Conservation (phyloP, 2,113 vertebrate species). For the Leucopternis melanops region DNA sequence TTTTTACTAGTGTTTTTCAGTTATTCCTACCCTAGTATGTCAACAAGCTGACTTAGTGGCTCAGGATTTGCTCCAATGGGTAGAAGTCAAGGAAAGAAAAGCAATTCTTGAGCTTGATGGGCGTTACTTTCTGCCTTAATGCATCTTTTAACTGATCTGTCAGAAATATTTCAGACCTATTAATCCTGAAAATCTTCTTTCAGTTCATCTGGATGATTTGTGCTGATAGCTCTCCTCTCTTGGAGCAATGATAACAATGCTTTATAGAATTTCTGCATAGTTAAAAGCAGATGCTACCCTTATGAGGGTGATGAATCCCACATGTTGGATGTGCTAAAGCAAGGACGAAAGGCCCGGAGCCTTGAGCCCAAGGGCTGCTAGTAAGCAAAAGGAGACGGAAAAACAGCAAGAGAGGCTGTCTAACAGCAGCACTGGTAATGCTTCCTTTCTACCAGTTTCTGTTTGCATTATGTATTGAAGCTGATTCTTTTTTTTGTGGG, state of each 20-base stretch:
- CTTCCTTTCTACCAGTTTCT: neutral
- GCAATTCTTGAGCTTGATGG: neutral
- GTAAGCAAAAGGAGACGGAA: neutral
- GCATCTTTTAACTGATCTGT: conserved; percentile 16
- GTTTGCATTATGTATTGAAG: neutral
- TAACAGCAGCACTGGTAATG: neutral
- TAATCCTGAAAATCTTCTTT: conserved; percentile 41
- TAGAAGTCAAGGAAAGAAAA: conserved; percentile 50
- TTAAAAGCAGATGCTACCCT: conserved; percentile 8
- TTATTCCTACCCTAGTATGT: neutral
- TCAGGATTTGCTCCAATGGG: conserved; percentile 18
- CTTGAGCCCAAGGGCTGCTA: neutral
- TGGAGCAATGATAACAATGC: conserved; percentile 11
- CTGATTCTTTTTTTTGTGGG: fast-evolving
- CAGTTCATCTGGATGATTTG: neutral
- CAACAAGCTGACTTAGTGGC: conserved; percentile 1
- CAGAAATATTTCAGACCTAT: conserved; percentile 25
- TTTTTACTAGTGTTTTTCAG: neutral
- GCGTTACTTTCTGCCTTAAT: conserved; percentile 5
- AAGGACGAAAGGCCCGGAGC: conserved; percentile 17
- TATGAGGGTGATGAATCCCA: neutral
- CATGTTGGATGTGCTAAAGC: neutral
- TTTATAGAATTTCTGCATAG: neutral
- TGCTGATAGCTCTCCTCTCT: neutral
- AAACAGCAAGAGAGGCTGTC: neutral